Evolutionary conservation across 2,797 vertebrate species (phyloP).

Genomic region (Rhincodon typus): DNA sequence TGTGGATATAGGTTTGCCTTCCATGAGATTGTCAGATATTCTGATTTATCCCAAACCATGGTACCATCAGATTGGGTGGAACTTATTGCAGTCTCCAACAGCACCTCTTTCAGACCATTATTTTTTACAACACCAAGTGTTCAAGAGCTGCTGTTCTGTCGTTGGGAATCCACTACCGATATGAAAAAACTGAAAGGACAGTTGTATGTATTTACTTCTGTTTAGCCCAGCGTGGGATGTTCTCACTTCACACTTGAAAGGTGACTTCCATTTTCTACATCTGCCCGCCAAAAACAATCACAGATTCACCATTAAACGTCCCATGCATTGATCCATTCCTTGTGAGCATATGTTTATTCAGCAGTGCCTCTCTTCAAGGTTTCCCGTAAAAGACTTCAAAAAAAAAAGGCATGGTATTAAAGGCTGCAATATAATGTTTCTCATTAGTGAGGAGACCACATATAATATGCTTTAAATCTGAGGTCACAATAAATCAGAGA

Average conservation of each 20-base stretch:
- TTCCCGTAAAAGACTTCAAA: not conserved
- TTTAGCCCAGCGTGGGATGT: not conserved
- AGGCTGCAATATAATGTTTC: not conserved
- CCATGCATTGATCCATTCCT: not conserved
- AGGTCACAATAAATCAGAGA: not conserved
- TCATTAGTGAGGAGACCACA: not conserved
- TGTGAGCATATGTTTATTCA: not conserved
- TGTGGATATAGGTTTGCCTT: too few relatives aligned
- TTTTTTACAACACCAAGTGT: too few relatives aligned
- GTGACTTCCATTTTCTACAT: not conserved
- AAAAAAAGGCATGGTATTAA: not conserved
- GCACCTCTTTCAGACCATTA: too few relatives aligned
- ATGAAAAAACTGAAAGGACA: not conserved
- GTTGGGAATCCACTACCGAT: not conserved
- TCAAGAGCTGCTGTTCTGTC: not conserved
- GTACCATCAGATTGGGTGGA: too few relatives aligned
- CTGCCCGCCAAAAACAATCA: not conserved
- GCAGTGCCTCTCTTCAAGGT: not conserved
- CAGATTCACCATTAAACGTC: not conserved
- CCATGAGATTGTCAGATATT: too few relatives aligned
- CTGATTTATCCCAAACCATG: too few relatives aligned
- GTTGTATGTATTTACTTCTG: not conserved
- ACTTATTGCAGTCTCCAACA: too few relatives aligned
- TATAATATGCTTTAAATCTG: not conserved
- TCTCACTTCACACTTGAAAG: not conserved